Percentiles rank a stretch among this genome's conserved stretches.
phyloP scores from a whole-genome alignment of 1,140 invertebrate genomes.

The Matsumurasca onukii region DNA sequence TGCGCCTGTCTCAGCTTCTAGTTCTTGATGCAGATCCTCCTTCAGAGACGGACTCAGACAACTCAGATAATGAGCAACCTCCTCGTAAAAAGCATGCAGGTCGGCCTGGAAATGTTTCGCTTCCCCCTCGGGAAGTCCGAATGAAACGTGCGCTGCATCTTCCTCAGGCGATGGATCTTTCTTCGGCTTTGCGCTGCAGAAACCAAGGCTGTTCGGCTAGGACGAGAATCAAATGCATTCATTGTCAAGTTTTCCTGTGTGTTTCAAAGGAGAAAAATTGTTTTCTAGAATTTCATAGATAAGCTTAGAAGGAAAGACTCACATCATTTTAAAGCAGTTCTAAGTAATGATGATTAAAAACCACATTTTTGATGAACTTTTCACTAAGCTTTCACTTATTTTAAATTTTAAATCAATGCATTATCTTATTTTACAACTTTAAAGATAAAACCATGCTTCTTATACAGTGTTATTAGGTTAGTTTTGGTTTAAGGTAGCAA shows the following conservation, averaged over 20 bases:
- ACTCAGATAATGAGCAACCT: slow-evolving; percentile 27
- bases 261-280: slow-evolving; percentile 20
- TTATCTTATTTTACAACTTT: no score
- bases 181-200: not conserved
- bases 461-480: no score
- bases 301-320: not conserved
- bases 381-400: no score
- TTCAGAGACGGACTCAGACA: not conserved
- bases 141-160: slow-evolving; percentile 1
- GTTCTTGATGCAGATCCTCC: slow-evolving; percentile 7
- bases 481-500: no score
- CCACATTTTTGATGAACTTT: no score
- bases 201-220: not conserved
- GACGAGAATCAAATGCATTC: not conserved
- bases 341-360: no score
- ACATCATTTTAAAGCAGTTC: not conserved
- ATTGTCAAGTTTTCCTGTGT: slow-evolving; percentile 18
- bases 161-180: slow-evolving; percentile 18
- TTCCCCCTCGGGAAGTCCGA: not conserved
- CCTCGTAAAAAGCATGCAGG: slow-evolving; percentile 18
- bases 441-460: no score
- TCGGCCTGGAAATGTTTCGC: slow-evolving; percentile 12
- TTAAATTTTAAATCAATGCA: no score
- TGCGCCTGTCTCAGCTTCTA: not conserved
- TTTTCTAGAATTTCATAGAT: slow-evolving; percentile 15